Evolutionary conservation across 2,888 invertebrate species (phyloP).

Genomic region (Caenorhabditis sp.): DNA sequence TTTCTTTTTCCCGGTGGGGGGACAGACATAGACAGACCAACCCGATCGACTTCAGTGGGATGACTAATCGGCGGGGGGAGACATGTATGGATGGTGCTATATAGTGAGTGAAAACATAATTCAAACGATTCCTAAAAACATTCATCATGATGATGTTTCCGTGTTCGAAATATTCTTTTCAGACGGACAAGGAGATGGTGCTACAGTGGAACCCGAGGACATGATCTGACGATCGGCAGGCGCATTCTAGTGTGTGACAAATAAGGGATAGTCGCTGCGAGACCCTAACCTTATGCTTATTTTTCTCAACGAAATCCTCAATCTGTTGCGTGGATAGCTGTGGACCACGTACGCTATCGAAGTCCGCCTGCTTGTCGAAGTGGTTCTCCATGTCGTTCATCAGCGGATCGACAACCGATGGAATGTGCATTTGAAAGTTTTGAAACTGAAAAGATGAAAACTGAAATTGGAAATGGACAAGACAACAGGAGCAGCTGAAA

Average conservation of each 20-base stretch:
- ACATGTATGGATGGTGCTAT: constrained; percentile 21
- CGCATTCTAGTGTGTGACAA: constrained; percentile 22
- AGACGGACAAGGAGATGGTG: not conserved
- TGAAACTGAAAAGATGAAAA: constrained; percentile 49
- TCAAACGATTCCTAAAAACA: not conserved
- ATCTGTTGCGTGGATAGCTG: constrained; percentile 70
- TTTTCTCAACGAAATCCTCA: constrained; percentile 70
- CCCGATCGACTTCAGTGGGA: constrained; percentile 2
- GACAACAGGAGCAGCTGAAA: constrained; percentile 5
- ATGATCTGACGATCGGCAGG: constrained; percentile 15
- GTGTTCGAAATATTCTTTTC: not conserved
- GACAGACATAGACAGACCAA: constrained; percentile 26
- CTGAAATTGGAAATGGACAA: not conserved
- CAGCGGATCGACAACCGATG: constrained; percentile 49
- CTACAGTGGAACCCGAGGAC: constrained; percentile 9
- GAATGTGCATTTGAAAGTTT: constrained; percentile 60
- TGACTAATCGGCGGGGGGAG: constrained; percentile 37
- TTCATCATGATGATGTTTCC: not conserved
- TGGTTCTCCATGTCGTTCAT: constrained; percentile 66
- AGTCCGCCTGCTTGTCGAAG: constrained; percentile 59
- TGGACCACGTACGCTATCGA: constrained; percentile 71
- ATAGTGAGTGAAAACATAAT: constrained; percentile 17
- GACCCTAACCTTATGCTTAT: constrained; percentile 73
- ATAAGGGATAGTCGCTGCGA: constrained; percentile 22
- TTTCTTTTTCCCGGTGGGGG: not conserved